Percentiles rank a stretch among this genome's conserved stretches.
phyloP scores from a whole-genome alignment of 2,113 vertebrate species.

The Nothoprocta perdicaria region DNA sequence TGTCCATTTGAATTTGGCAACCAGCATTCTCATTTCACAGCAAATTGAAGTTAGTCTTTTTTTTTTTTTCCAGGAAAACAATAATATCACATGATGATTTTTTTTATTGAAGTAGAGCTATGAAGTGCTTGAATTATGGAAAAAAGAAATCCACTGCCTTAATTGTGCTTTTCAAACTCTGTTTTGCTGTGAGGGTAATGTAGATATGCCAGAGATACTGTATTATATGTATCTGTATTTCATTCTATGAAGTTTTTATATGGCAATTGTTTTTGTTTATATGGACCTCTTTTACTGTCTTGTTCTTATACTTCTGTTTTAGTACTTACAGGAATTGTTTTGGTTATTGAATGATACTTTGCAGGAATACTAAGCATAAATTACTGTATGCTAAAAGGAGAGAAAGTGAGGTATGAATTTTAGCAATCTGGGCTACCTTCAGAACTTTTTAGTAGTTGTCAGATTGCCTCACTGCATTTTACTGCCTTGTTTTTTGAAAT shows the following conservation, averaged over 20 bases:
- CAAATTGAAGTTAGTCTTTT: not conserved
- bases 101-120: not conserved
- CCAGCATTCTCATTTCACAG: not conserved
- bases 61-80: not conserved
- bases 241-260: not conserved
- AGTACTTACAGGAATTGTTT: not conserved
- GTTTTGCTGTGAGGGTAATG: not conserved
- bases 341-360: not conserved
- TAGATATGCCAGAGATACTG: not conserved
- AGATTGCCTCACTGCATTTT: not conserved
- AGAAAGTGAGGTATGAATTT: not conserved
- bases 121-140: not conserved
- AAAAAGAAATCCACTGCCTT: not conserved
- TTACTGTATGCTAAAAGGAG: not conserved
- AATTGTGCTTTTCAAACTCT: not conserved
- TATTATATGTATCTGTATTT: not conserved
- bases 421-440: not conserved
- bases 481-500: not conserved
- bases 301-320: not conserved
- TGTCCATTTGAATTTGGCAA: not conserved
- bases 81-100: not conserved
- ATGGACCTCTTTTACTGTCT: not conserved
- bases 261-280: not conserved
- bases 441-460: not conserved
- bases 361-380: not conserved